Conservation (phyloP, 2,113 vertebrate species). For the Coreoperca whiteheadi region DNA sequence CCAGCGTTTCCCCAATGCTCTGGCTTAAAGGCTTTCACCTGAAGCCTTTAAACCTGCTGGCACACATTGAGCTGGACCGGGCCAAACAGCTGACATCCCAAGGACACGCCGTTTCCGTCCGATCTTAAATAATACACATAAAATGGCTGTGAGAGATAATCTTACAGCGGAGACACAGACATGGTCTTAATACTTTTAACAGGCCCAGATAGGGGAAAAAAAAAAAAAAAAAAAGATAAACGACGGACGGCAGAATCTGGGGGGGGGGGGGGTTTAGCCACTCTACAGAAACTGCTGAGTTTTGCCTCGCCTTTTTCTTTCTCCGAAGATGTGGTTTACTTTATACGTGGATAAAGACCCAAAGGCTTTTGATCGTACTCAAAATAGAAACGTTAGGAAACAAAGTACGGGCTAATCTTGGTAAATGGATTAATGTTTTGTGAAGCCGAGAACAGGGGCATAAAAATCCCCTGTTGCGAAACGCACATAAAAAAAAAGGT, state of each 20-base stretch:
- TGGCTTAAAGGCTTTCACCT: slow-evolving; percentile 37
- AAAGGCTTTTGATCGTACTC: slow-evolving; percentile 22
- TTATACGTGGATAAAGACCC: not conserved
- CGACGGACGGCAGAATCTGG: not conserved
- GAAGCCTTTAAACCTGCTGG: slow-evolving; percentile 37
- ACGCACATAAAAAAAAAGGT: slow-evolving; percentile 51
- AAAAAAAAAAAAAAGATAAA: not conserved
- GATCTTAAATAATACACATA: slow-evolving; percentile 56
- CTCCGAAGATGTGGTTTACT: slow-evolving; percentile 13
- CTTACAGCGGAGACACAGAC: slow-evolving; percentile 45
- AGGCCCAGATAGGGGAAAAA: slow-evolving; percentile 12
- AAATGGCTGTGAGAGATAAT: slow-evolving; percentile 43
- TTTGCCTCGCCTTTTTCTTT: not conserved
- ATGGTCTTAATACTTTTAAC: slow-evolving; percentile 54
- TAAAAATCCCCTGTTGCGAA: slow-evolving; percentile 48
- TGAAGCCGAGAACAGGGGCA: slow-evolving; percentile 47
- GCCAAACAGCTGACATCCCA: slow-evolving; percentile 50
- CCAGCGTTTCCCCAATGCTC: not conserved
- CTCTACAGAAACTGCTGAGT: slow-evolving; percentile 23
- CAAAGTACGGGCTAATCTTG: slow-evolving; percentile 37
- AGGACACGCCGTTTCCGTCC: slow-evolving; percentile 39
- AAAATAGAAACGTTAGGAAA: slow-evolving; percentile 65
- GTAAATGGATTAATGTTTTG: slow-evolving; percentile 54
- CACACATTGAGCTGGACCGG: slow-evolving; percentile 10
- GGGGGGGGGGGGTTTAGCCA: not conserved